Conservation (phyloP, 2,888 invertebrate species). For the Mesoligia furuncula region DNA sequence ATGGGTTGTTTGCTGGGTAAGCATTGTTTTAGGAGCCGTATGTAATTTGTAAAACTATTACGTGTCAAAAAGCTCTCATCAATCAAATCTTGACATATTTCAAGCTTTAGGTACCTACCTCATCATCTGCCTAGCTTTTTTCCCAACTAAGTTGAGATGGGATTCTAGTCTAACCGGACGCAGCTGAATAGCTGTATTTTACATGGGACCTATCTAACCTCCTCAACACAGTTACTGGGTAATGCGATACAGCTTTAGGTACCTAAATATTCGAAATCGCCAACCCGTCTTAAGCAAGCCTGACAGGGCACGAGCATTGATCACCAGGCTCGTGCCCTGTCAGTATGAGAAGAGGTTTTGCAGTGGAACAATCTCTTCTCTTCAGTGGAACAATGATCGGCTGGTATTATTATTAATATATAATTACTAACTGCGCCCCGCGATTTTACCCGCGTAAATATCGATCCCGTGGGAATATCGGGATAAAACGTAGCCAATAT, state of each 20-base stretch:
- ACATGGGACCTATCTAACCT: no score
- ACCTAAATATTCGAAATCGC: neutral
- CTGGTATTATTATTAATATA: neutral
- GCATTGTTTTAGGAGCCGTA: constrained; percentile 16
- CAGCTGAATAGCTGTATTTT: no score
- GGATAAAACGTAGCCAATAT: no score
- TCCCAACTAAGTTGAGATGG: no score
- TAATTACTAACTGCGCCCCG: no score
- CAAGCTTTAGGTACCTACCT: neutral
- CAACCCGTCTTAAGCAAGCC: neutral
- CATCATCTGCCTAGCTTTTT: no score
- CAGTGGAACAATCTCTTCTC: no score
- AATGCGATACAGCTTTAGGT: neutral
- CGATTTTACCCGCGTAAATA: no score
- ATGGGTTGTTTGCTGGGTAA: constrained; percentile 3
- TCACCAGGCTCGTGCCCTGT: neutral
- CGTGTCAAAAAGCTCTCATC: neutral
- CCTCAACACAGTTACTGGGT: no score
- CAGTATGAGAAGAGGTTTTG: neutral
- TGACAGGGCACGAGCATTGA: no score
- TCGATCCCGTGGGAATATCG: no score
- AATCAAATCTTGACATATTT: neutral
- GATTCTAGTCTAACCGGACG: no score
- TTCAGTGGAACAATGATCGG: neutral
- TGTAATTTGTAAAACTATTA: neutral